Conservation (phyloP, 2,113 vertebrate genomes). For the Prolemur simus region DNA sequence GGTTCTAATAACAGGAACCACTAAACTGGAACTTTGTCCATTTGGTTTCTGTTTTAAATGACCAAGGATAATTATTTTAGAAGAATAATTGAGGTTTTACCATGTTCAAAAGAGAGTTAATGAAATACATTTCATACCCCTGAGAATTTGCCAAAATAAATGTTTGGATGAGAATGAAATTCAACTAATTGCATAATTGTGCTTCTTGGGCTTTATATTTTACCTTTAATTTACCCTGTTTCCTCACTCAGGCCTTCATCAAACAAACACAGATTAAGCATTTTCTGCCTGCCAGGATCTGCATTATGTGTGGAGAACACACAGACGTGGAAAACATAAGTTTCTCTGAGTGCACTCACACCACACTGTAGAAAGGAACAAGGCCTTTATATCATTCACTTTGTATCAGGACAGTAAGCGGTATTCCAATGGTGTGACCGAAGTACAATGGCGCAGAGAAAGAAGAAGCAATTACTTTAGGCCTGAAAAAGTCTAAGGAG, state of each 20-base stretch:
- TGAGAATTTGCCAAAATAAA: background rate
- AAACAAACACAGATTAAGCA: background rate
- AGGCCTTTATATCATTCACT: background rate
- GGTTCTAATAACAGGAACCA: background rate
- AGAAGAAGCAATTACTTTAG: background rate
- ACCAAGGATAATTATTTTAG: background rate
- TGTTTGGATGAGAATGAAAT: background rate
- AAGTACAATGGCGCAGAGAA: background rate
- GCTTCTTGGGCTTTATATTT: background rate
- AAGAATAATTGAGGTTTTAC: background rate
- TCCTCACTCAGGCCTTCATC: background rate
- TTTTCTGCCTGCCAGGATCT: background rate
- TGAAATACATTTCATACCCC: background rate
- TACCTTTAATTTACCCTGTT: background rate
- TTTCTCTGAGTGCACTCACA: background rate
- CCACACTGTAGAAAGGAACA: background rate
- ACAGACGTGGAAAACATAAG: background rate
- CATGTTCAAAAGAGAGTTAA: background rate
- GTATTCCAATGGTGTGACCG: background rate
- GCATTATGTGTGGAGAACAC: background rate
- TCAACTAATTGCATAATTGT: background rate
- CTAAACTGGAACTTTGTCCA: background rate
- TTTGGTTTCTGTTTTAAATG: background rate
- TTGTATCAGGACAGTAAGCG: too few species aligned
- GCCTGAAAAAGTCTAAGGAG: background rate